Conservation (phyloP, 2,113 vertebrate genomes). For the Asarcornis scutulata region DNA sequence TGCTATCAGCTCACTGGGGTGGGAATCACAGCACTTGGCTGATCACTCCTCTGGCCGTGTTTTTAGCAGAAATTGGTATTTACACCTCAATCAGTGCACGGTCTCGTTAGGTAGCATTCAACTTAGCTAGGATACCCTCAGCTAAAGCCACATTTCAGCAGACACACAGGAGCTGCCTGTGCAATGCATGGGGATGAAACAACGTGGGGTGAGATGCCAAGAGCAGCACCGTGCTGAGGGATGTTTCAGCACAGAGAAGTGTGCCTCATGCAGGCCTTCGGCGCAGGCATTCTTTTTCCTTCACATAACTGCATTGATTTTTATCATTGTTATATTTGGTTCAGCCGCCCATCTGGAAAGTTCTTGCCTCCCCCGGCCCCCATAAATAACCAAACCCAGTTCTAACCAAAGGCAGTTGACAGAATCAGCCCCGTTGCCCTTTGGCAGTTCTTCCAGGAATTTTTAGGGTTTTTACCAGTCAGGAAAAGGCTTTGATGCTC, state of each 20-base stretch:
- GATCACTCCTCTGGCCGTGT: not conserved
- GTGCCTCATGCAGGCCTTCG: constrained; percentile 26
- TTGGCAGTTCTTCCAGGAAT: constrained; percentile 71
- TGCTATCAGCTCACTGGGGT: not conserved
- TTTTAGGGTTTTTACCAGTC: constrained; percentile 76
- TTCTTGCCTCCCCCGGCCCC: constrained; percentile 64
- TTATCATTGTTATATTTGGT: constrained; percentile 74
- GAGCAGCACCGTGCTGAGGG: not conserved
- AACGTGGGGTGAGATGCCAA: not conserved
- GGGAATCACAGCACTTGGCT: not conserved
- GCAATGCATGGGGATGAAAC: not conserved
- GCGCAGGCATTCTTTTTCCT: constrained; percentile 14
- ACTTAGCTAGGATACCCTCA: not conserved
- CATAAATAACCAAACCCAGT: constrained; percentile 73
- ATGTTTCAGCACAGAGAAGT: not conserved
- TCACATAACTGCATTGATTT: constrained; percentile 65
- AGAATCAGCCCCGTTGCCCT: constrained; percentile 71
- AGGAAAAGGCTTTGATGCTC: constrained; percentile 74
- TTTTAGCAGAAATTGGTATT: not conserved
- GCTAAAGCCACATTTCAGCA: not conserved
- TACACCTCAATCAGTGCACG: not conserved
- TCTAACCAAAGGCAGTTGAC: constrained; percentile 71
- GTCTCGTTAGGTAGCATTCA: not conserved
- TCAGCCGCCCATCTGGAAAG: constrained; percentile 72
- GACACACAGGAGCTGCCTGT: not conserved